A percentile compares a stretch with the other conserved stretches of the same genome.
Conservation (phyloP, 2,888 invertebrate genomes). For the Rutpela maculata region DNA sequence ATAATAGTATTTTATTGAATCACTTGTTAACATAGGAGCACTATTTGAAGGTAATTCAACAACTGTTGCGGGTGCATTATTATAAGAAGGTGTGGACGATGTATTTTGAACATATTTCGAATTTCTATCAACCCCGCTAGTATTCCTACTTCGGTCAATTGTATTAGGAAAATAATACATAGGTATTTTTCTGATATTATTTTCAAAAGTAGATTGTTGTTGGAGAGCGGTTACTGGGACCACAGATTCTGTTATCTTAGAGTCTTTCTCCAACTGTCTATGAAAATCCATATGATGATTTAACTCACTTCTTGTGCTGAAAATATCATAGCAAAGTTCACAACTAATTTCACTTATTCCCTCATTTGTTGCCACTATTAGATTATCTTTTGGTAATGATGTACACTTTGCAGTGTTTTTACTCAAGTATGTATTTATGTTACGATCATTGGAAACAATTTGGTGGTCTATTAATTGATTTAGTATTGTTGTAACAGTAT, state of each 20-base stretch:
- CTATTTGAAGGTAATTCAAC: not conserved
- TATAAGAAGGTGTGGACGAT: not conserved
- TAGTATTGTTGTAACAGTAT: not conserved
- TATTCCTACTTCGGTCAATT: too few species aligned
- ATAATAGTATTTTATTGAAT: not conserved
- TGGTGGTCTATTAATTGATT: not conserved
- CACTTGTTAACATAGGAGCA: not conserved
- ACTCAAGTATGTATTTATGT: not conserved
- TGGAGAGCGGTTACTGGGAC: not conserved
- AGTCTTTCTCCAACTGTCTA: slow-evolving; percentile 17
- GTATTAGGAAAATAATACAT: too few species aligned
- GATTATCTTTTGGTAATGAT: not conserved
- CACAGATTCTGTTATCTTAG: not conserved
- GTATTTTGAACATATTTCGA: not conserved
- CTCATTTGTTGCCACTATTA: not conserved
- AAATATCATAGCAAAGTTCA: slow-evolving; percentile 45
- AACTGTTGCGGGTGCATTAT: not conserved
- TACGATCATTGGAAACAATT: not conserved
- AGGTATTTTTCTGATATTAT: not conserved
- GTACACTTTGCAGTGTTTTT: not conserved
- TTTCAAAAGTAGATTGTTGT: not conserved
- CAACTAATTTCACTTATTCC: slow-evolving; percentile 1
- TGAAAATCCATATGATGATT: slow-evolving; percentile 42
- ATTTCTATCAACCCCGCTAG: too few species aligned
- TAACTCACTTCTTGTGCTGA: slow-evolving; percentile 12